A percentile compares a stretch with the other conserved stretches of the same genome.
Evolutionary conservation across 2,888 invertebrate genomes (phyloP).

Genomic region (Lucinisca nassula): DNA sequence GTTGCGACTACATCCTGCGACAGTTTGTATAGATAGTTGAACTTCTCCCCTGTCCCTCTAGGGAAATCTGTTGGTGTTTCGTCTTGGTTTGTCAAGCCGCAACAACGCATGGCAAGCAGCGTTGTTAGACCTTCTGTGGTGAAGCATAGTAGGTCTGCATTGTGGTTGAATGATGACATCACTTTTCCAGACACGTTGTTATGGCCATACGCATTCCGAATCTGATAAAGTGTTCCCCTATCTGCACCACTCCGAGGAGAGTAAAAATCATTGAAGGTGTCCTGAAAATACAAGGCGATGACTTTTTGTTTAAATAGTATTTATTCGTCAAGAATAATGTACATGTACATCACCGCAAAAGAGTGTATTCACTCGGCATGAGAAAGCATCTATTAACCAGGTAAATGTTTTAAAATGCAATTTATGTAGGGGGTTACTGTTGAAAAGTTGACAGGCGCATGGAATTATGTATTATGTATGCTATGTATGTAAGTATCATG

Average conservation of each 20-base stretch:
- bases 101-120: slow-evolving; percentile 31
- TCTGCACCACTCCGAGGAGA: slow-evolving; percentile 44
- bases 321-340: too few relatives aligned
- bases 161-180: slow-evolving; percentile 49
- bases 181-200: slow-evolving; percentile 51
- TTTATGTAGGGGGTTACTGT: too few relatives aligned
- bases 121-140: slow-evolving; percentile 38
- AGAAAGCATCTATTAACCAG: too few relatives aligned
- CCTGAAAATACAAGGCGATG: too few relatives aligned
- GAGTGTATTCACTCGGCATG: too few relatives aligned
- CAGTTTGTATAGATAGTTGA: background rate
- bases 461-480: too few relatives aligned
- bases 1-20: slow-evolving; percentile 23
- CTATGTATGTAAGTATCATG: too few relatives aligned
- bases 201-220: slow-evolving; percentile 47
- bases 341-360: too few relatives aligned
- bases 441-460: too few relatives aligned
- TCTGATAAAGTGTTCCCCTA: slow-evolving; percentile 62
- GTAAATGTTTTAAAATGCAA: too few relatives aligned
- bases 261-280: slow-evolving; percentile 51
- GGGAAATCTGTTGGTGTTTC: background rate
- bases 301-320: too few relatives aligned
- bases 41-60: background rate
- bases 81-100: background rate
- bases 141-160: slow-evolving; percentile 40